Base-by-base conservation (phyloP, 2,797 vertebrate species). In the Gymnocypris eckloni region DNA sequence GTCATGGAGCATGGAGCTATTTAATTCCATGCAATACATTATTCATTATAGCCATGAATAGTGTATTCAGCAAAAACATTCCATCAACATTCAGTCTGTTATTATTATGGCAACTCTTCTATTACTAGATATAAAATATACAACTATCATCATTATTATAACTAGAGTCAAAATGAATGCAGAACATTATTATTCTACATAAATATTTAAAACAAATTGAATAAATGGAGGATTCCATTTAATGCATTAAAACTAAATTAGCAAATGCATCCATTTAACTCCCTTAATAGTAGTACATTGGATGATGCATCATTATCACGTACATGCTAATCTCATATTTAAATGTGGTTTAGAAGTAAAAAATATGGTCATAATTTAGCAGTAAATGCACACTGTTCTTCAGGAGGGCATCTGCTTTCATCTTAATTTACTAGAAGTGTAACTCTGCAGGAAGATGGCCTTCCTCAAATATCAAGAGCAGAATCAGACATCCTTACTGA, bases 21-120 rank as follows among this genome's bases (percentile, higher is more conserved):
- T 78, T 41, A 15, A 45, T 61, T 79, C 22, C 7, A 79, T 28
- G 56, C 28, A 79, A 28, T 79, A 43, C 15, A 64, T 79, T 79
- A 79, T 64, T 79, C 39, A 64, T 79, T 25, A 18, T 45, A 45
- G 77, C 56, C 77, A 11, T 33, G 33, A 33, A 61, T 16, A 64
- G 77, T 9, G 2, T 28, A 43, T 45, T 79, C 22, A 6, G 4
- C 56, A 61, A 9, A 61, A 43, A 10, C 39, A 28, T n/a, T n/a
- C 11, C 11, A 56, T 77, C 25, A 52, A 10, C 37, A 52, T 76
- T 76, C 28, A 25, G 6, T 77, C 41, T 59, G 4, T 41, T 78
- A 1, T 45, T 18, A 25, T 79, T 11, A 43, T 43, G 9, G 9
- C 41, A 45, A 45, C 56, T 64, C 7, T 43, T 79, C 56, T 43